These are phyloP conservation scores for Apostichopus californicus DNA, from an alignment of 35 echinoderm and acorn worm genomes.

Conservation along the genomic window DNA sequence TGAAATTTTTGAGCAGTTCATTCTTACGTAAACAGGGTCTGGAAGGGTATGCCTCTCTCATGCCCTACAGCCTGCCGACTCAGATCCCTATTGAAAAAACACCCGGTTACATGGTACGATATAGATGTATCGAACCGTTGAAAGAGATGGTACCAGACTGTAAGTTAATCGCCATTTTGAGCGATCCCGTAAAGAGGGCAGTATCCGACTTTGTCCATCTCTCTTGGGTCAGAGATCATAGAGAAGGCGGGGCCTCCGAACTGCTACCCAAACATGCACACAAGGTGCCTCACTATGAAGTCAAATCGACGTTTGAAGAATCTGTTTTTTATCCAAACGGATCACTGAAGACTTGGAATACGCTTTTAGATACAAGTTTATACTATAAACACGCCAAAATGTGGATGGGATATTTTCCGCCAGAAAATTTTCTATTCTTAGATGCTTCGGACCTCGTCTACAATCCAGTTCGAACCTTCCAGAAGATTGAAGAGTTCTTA, in stretches of 20 bases:
- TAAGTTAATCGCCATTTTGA: slow-evolving; percentile 79
- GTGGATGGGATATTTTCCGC: slow-evolving; percentile 69
- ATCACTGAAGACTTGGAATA: slow-evolving; percentile 59
- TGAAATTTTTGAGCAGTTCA: slow-evolving; percentile 43
- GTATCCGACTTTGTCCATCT: slow-evolving; percentile 86
- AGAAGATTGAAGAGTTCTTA: slow-evolving; percentile 71
- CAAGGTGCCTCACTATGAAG: slow-evolving; percentile 36
- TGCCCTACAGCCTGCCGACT: slow-evolving; percentile 66
- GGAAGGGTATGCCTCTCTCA: slow-evolving; percentile 41
- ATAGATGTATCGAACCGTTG: neutral
- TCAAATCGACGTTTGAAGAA: slow-evolving; percentile 75
- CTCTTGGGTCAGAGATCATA: slow-evolving; percentile 11
- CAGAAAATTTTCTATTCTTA: slow-evolving; percentile 63
- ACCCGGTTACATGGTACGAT: slow-evolving; percentile 58
- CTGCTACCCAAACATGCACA: slow-evolving; percentile 49
- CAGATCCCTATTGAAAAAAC: slow-evolving; percentile 75
- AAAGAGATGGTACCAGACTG: slow-evolving; percentile 65
- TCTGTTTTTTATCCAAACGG: slow-evolving; percentile 69
- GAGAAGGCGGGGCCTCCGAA: neutral
- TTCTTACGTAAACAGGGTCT: slow-evolving; percentile 24
- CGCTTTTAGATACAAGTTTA: slow-evolving; percentile 66
- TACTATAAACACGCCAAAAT: slow-evolving; percentile 66
- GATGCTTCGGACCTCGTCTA: slow-evolving; percentile 65
- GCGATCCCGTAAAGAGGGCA: slow-evolving; percentile 77
- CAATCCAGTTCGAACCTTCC: slow-evolving; percentile 52